Evolutionary conservation across 2,113 vertebrate genomes (phyloP).

Genomic region (Tupaia chinensis): DNA sequence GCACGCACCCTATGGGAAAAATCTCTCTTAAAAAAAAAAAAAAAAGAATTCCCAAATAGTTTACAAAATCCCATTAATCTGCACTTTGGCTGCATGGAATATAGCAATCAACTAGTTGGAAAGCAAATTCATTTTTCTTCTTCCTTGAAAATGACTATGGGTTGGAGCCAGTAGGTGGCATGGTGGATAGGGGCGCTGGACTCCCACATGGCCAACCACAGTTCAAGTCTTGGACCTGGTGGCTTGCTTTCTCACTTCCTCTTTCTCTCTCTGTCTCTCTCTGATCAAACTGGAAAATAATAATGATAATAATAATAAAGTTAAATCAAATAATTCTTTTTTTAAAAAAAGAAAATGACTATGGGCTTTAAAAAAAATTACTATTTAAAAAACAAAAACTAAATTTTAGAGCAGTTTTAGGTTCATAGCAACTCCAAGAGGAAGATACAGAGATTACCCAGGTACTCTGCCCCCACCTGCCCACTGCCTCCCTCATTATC

Average conservation of each 20-base stretch:
- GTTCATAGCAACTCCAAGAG: background rate
- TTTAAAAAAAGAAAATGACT: no score
- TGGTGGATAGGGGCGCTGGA: no score
- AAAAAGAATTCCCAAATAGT: background rate
- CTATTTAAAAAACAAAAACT: background rate
- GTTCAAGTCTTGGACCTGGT: no score
- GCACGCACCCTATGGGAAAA: no score
- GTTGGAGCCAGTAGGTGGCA: no score
- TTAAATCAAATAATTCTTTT: no score
- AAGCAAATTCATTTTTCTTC: background rate
- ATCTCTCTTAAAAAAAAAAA: no score
- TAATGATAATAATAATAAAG: no score
- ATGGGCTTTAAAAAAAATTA: background rate
- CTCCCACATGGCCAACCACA: no score
- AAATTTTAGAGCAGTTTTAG: background rate
- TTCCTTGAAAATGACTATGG: background rate
- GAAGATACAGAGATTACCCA: background rate
- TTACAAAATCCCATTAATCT: background rate
- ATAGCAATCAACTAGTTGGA: background rate
- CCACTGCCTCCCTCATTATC: background rate
- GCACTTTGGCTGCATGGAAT: background rate
- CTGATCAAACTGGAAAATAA: no score
- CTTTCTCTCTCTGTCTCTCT: no score
- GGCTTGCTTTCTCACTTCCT: no score
- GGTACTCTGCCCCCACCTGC: background rate